Evolutionary conservation across 2,113 vertebrate genomes (phyloP).

Genomic region (Channa maculata): DNA sequence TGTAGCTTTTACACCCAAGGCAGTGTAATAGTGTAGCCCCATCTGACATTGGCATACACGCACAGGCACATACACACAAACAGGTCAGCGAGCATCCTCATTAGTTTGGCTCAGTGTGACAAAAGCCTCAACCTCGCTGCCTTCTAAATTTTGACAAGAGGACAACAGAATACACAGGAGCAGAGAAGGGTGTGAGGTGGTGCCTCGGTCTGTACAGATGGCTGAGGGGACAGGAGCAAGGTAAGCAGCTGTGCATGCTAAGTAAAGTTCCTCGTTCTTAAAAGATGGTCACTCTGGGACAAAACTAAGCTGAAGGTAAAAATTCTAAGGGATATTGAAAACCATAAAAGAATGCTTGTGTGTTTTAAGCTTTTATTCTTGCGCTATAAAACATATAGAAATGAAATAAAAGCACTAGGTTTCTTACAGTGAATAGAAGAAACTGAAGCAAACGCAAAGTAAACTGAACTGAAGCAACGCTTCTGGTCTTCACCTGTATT

Average conservation of each 20-base stretch:
- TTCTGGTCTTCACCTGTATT: not conserved
- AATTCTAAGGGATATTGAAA: not conserved
- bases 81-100: slow-evolving; percentile 59
- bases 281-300: slow-evolving; percentile 39
- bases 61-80: slow-evolving; percentile 30
- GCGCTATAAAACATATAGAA: not conserved
- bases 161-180: slow-evolving; percentile 35
- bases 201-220: slow-evolving; percentile 61
- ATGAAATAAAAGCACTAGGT: not conserved
- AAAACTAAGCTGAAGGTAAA: not conserved
- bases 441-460: too few species aligned
- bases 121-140: slow-evolving; percentile 64
- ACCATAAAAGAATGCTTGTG: not conserved
- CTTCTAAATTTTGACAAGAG: slow-evolving; percentile 65
- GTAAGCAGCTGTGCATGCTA: slow-evolving; percentile 57
- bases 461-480: not conserved
- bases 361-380: not conserved
- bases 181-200: slow-evolving; percentile 27
- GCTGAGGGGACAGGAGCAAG: slow-evolving; percentile 57
- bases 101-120: slow-evolving; percentile 67
- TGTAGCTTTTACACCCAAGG: slow-evolving; percentile 60
- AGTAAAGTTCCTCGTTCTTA: slow-evolving; percentile 47
- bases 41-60: slow-evolving; percentile 38
- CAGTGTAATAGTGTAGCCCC: slow-evolving; percentile 45
- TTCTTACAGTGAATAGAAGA: too few species aligned